Base-by-base conservation (phyloP, 2,888 invertebrate species). In the Mimas tiliae region DNA sequence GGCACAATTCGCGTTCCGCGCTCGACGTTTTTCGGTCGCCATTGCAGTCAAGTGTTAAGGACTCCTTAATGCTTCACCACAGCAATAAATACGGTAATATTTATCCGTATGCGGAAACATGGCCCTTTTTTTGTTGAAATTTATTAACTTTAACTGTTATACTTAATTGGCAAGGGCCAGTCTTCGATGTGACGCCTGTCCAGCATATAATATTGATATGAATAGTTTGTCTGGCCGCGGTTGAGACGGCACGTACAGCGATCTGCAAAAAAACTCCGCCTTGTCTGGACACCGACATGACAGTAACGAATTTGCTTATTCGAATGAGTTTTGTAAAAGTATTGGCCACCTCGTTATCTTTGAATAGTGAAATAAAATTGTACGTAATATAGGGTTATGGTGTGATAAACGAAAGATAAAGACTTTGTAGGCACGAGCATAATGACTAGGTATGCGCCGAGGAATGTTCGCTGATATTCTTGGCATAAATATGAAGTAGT, bases 1-100 rank as follows among this genome's bases (percentile, higher is more conserved):
- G 93, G 85, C 88, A 90, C 89, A 86, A 90, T 90, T 91, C 90
- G 78, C 88, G 89, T 93, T 81, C 90, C 88, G 67, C 72, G 76
- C 73, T 81, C 80, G 79, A 82, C 77, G 84, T 84, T 87, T 86
- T 87, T 87, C 80, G 82, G 84, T 75, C 75, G 79, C 81, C 80
- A 80, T 81, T 80, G 72, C 77, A 73, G 78, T 72, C 75, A 75
- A 80, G 83, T 84, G 85, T 82, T 77, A 77, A 79, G 75, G 78
- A 71, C 77, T 75, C 78, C 75, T 77, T 80, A 77, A 78, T 83
- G 79, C 71, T 66, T 67, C 68, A 69, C 67, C 69, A 72, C 70
- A 74, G 74, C 76, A 80, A 82, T 83, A 77, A 82, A 67, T 79
- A 78, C 76, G 71, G 71, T 75, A 76, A 77, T 79, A 79, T 77